Conservation (phyloP, 2,113 vertebrate species). For the Nipponia nippon region DNA sequence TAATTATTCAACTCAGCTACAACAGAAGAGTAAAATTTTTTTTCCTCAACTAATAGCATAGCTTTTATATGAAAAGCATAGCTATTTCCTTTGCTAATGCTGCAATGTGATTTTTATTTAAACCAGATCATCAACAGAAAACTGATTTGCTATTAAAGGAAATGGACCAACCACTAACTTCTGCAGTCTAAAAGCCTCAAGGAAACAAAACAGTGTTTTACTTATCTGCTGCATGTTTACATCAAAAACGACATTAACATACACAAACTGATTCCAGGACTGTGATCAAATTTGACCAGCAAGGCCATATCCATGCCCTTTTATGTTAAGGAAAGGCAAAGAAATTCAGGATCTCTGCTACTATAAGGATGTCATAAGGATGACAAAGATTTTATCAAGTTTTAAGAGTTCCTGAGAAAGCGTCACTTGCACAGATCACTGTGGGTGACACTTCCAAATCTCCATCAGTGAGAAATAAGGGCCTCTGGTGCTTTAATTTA, state of each 20-base stretch:
- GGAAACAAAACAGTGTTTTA: not conserved
- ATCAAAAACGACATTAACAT: constrained; percentile 11
- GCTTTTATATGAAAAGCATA: not conserved
- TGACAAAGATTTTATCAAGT: not conserved
- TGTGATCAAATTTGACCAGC: not conserved
- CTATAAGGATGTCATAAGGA: not conserved
- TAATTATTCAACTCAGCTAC: not conserved
- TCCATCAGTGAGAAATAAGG: not conserved
- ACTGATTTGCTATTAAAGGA: not conserved
- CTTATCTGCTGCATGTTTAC: not conserved
- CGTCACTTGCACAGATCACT: not conserved
- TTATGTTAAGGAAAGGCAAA: not conserved
- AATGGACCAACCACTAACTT: not conserved
- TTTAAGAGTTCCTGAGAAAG: not conserved
- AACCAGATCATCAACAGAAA: not conserved
- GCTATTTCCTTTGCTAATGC: not conserved
- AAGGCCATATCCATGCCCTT: not conserved
- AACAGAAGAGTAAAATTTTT: not conserved
- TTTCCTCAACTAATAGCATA: not conserved
- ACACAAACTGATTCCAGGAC: not conserved
- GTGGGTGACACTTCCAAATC: not conserved
- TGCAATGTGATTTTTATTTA: not conserved
- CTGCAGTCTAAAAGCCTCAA: not conserved
- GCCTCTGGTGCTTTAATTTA: not conserved
- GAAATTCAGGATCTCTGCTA: not conserved